Percentiles rank a stretch among this genome's conserved stretches.
phyloP scores from a whole-genome alignment of 2,113 vertebrate species.

The Callocephalon fimbriatum region DNA sequence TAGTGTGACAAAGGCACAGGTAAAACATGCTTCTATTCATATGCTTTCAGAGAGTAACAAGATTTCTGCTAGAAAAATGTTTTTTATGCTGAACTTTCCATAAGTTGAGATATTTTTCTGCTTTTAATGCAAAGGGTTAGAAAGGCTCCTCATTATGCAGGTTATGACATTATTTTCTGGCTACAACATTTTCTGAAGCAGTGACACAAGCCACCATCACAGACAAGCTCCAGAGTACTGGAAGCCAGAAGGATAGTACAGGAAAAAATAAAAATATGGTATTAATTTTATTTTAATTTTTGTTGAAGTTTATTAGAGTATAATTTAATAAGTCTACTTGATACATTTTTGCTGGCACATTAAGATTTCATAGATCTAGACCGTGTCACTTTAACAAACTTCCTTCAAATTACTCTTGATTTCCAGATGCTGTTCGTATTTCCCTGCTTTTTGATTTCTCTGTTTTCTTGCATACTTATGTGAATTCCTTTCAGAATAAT shows the following conservation, averaged over 20 bases:
- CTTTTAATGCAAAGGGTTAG: not conserved
- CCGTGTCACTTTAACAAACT: not conserved
- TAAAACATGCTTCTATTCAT: not conserved
- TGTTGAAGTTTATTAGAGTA: not conserved
- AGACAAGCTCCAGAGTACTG: not conserved
- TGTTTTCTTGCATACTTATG: not conserved
- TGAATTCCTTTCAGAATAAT: conserved; percentile 1
- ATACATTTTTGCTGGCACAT: not conserved
- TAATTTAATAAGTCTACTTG: not conserved
- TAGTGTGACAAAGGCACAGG: not conserved
- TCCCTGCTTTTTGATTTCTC: not conserved
- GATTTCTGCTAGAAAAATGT: not conserved
- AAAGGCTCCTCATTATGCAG: not conserved
- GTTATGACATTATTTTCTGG: not conserved
- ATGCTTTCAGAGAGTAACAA: not conserved
- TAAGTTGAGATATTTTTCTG: not conserved
- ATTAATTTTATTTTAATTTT: not conserved
- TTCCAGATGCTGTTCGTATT: not conserved
- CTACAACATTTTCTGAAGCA: not conserved
- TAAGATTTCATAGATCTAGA: not conserved
- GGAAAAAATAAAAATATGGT: not conserved
- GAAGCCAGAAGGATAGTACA: not conserved
- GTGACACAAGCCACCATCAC: not conserved
- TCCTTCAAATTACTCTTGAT: not conserved
- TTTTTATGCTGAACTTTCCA: not conserved